Conservation (phyloP, 2,113 vertebrate species). For the Syngnathus floridae region DNA sequence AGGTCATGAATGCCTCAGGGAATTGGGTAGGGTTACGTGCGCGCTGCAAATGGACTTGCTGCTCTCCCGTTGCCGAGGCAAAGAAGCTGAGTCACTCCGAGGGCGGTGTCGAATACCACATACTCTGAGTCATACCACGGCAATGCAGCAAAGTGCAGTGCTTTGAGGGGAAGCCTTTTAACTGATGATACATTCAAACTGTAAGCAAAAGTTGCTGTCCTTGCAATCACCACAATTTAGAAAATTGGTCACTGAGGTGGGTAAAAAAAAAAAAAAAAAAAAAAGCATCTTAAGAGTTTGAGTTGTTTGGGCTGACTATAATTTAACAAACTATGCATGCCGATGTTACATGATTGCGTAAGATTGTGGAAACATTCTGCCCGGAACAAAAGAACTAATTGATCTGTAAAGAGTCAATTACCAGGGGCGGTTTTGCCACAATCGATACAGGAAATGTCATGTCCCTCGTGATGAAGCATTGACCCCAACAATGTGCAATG, state of each 20-base stretch:
- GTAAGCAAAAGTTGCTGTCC: neutral
- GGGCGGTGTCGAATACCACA: constrained; percentile 36
- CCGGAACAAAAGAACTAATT: constrained; percentile 17
- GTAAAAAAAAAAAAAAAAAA: neutral
- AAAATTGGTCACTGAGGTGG: neutral
- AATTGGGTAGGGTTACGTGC: neutral
- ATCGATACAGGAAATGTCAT: constrained; percentile 31
- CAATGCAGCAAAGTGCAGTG: constrained; percentile 36
- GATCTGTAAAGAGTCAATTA: constrained; percentile 20
- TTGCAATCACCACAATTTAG: neutral
- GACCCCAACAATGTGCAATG: neutral
- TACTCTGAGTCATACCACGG: constrained; percentile 56
- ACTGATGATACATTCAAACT: neutral
- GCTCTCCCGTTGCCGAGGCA: constrained; percentile 31
- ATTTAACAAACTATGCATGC: neutral
- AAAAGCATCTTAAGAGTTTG: too few species aligned
- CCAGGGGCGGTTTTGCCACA: constrained; percentile 3
- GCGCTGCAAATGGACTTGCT: constrained; percentile 16
- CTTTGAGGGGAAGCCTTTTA: constrained; percentile 6
- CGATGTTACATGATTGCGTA: neutral
- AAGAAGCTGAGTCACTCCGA: constrained; percentile 49
- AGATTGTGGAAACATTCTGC: constrained; percentile 2
- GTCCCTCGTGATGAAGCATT: constrained; percentile 18
- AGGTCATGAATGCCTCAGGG: neutral
- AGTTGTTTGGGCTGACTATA: neutral